These are phyloP conservation scores for Epirrita christyi DNA, from an alignment of 2,888 invertebrate species.

Conservation along the genomic window DNA sequence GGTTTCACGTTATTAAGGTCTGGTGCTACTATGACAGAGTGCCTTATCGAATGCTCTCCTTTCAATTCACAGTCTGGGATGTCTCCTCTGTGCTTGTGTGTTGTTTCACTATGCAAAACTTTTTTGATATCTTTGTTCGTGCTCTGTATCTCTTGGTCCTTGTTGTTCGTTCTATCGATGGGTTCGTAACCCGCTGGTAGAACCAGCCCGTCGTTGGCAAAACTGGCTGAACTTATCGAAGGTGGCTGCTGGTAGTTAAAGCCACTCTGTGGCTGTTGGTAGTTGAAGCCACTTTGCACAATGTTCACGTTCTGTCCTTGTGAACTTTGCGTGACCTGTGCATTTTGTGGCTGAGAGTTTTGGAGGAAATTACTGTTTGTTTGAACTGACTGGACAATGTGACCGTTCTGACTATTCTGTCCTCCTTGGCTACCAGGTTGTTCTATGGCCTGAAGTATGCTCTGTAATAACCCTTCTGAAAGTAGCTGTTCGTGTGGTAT, in stretches of 20 bases:
- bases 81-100: slow-evolving; percentile 55
- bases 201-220: slow-evolving; percentile 57
- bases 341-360: slow-evolving; percentile 23
- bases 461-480: slow-evolving; percentile 91
- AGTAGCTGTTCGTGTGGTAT: slow-evolving; percentile 90
- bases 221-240: slow-evolving; percentile 42
- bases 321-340: slow-evolving; percentile 14
- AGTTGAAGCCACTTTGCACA: slow-evolving; percentile 22
- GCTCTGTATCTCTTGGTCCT: slow-evolving; percentile 61
- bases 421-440: slow-evolving; percentile 74
- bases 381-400: slow-evolving; percentile 24
- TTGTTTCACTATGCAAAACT: slow-evolving; percentile 47
- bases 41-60: slow-evolving; percentile 72
- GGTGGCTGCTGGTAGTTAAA: slow-evolving; percentile 36
- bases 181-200: slow-evolving; percentile 77
- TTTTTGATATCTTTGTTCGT: slow-evolving; percentile 47
- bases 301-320: slow-evolving; percentile 19
- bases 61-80: slow-evolving; percentile 72
- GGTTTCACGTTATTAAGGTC: slow-evolving; percentile 52
- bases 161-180: slow-evolving; percentile 61
- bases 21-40: slow-evolving; percentile 70
- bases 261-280: slow-evolving; percentile 29
- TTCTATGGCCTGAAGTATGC: slow-evolving; percentile 93
- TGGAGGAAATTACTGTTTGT: slow-evolving; percentile 22
- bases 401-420: slow-evolving; percentile 21